A percentile compares a stretch with the other conserved stretches of the same genome.
Evolutionary conservation across 2,797 vertebrate genomes (phyloP).

Genomic region (Monodelphis domestica): DNA sequence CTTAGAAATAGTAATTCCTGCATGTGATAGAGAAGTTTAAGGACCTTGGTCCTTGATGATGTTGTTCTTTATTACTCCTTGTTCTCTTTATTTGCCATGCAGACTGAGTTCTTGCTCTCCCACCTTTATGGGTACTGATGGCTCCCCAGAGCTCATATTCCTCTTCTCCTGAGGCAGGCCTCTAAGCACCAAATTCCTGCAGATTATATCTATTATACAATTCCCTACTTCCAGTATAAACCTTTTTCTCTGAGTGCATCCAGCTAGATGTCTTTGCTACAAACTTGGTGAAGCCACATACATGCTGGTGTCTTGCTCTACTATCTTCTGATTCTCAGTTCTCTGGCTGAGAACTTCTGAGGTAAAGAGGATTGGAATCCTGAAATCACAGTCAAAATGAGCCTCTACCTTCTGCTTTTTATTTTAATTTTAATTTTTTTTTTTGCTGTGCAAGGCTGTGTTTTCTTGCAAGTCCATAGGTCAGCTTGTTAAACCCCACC

Average conservation of each 20-base stretch:
- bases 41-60: not conserved
- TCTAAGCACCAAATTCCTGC: not conserved
- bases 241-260: too few relatives aligned
- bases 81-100: not conserved
- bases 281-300: not conserved
- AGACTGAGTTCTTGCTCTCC: not conserved
- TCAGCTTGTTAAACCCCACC: not conserved
- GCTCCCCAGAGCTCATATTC: not conserved
- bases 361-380: not conserved
- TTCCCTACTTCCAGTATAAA: not conserved
- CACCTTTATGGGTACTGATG: too few relatives aligned
- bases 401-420: not conserved
- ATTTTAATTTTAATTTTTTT: too few relatives aligned
- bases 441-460: not conserved
- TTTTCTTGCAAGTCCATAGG: not conserved
- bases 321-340: not conserved
- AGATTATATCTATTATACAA: not conserved
- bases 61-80: not conserved
- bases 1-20: too few relatives aligned
- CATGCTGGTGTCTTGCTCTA: not conserved
- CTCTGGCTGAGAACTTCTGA: not conserved
- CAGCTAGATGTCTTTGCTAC: too few relatives aligned
- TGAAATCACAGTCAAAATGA: not conserved
- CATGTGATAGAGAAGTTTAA: too few relatives aligned
- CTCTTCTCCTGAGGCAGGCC: not conserved